phyloP scores from a whole-genome alignment of 2,888 invertebrate genomes.

The Drosophila cognata region DNA sequence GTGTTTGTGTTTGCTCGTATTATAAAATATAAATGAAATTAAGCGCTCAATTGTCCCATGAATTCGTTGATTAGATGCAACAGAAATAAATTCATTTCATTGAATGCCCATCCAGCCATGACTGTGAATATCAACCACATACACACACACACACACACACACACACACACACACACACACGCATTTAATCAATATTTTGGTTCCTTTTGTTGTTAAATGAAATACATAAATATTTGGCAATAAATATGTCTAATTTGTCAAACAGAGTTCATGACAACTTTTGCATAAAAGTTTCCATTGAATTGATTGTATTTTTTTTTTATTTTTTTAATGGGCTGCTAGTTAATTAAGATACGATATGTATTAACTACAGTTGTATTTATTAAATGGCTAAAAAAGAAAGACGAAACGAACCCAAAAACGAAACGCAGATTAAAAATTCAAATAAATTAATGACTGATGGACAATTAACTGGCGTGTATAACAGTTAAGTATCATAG shows the following conservation, averaged over 20 bases:
- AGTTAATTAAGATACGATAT: constrained; percentile 50
- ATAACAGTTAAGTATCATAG: constrained; percentile 36
- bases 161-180: constrained; percentile 6
- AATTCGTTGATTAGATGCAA: constrained; percentile 27
- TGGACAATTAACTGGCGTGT: constrained; percentile 25
- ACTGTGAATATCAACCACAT: constrained; percentile 31
- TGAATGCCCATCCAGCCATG: constrained; percentile 23
- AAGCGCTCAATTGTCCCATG: constrained; percentile 21
- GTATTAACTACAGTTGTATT: constrained; percentile 44
- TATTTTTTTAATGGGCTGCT: constrained; percentile 36
- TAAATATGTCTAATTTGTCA: constrained; percentile 31
- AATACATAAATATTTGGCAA: constrained; percentile 24
- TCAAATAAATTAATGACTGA: constrained; percentile 10
- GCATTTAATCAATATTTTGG: constrained; percentile 9
- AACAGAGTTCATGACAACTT: constrained; percentile 23
- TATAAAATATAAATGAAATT: constrained; percentile 31
- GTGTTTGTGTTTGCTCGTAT: constrained; percentile 1
- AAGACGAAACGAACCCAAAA: neutral
- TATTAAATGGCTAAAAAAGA: constrained; percentile 34
- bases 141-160: constrained; percentile 11
- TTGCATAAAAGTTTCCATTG: constrained; percentile 3
- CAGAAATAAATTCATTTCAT: constrained; percentile 34
- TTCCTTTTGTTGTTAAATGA: constrained; percentile 14
- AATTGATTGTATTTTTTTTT: neutral
- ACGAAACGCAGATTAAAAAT: constrained; percentile 1